phyloP scores from a whole-genome alignment of 2,797 vertebrate genomes.

The Carcharodon carcharias region DNA sequence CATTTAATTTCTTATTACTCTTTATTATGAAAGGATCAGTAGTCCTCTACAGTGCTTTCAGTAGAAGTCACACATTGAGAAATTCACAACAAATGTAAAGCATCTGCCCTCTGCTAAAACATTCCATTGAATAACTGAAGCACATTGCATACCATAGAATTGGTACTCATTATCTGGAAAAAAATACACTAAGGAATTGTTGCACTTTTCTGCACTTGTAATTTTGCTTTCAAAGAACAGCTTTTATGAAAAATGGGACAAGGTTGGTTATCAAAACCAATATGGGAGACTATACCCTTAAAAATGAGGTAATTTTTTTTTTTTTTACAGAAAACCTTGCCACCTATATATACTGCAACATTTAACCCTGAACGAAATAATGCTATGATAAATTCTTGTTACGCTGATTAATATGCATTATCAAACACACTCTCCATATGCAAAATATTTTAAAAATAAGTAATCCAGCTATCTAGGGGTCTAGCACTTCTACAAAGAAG shows the following conservation, averaged over 20 bases:
- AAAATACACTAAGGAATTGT: background rate
- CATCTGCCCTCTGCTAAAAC: background rate
- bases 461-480: background rate
- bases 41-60: background rate
- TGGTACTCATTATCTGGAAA: background rate
- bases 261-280: background rate
- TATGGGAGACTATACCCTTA: background rate
- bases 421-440: background rate
- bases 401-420: background rate
- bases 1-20: background rate
- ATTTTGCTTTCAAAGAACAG: background rate
- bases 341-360: background rate
- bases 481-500: background rate
- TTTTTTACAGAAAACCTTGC: background rate
- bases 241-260: background rate
- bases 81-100: background rate
- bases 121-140: background rate
- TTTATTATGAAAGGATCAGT: background rate
- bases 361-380: background rate
- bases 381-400: background rate
- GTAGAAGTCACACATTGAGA: background rate
- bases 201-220: slow-evolving; percentile 4
- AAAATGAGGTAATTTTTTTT: background rate
- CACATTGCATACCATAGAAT: background rate
- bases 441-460: background rate